A percentile compares a stretch with the other conserved stretches of the same genome.
Conservation (phyloP, 2,888 invertebrate genomes). For the Seira ritae region DNA sequence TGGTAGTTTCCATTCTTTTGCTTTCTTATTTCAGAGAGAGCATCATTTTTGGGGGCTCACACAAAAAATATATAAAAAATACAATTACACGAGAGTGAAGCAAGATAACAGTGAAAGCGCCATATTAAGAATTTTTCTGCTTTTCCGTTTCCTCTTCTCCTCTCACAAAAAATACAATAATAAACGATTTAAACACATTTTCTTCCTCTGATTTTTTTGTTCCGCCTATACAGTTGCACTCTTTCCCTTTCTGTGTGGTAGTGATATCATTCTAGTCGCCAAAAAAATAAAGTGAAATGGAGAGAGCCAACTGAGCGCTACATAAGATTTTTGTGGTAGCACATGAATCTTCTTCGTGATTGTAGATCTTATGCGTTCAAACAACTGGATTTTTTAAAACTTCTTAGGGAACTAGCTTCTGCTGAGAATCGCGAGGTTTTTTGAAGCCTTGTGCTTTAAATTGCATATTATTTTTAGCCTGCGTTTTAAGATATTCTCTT, state of each 20-base stretch:
- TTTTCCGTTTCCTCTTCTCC: background rate
- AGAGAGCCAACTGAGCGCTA: background rate
- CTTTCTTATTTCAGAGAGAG: slow-evolving; percentile 7
- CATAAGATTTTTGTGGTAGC: slow-evolving; percentile 11
- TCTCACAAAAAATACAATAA: slow-evolving; percentile 7
- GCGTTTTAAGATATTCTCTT: no score
- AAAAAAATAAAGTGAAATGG: background rate
- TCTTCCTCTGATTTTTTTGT: background rate
- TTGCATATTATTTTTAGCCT: background rate
- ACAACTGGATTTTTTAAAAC: slow-evolving; percentile 13
- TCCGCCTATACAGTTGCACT: background rate
- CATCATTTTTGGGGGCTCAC: background rate
- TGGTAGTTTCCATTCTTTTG: background rate
- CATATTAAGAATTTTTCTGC: slow-evolving; percentile 15
- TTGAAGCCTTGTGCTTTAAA: background rate
- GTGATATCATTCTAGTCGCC: background rate
- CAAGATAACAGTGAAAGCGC: slow-evolving; percentile 8
- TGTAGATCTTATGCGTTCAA: slow-evolving; percentile 11
- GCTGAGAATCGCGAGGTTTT: background rate
- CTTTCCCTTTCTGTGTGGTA: no score
- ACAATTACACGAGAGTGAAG: slow-evolving; percentile 13
- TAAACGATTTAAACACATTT: slow-evolving; percentile 4
- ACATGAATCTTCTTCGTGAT: slow-evolving; percentile 14
- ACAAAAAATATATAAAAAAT: background rate
- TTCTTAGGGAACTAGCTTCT: background rate